phyloP scores from a whole-genome alignment of 1,140 invertebrate genomes.

The Drosophila yakuba region DNA sequence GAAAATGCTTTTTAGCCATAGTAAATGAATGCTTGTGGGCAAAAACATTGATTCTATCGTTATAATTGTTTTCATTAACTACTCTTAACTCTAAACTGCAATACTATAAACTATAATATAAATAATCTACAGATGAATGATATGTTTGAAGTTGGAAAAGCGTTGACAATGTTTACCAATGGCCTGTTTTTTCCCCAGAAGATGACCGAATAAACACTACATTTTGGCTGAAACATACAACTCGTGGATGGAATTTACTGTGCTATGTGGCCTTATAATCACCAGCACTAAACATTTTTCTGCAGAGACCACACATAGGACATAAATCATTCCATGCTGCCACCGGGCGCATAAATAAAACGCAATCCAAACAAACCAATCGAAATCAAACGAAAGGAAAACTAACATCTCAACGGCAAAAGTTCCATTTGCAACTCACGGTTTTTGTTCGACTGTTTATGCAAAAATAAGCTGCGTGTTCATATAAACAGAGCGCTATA shows the following conservation, averaged over 20 bases:
- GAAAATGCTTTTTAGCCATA: not conserved
- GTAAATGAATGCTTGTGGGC: not conserved
- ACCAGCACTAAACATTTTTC: not conserved
- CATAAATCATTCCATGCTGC: slow-evolving; percentile 62
- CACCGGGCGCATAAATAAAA: slow-evolving; percentile 56
- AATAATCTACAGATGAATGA: too few relatives aligned
- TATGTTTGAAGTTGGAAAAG: too few relatives aligned
- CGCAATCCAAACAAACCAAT: slow-evolving; percentile 57
- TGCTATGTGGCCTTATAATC: not conserved
- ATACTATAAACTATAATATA: too few relatives aligned
- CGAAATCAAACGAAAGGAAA: slow-evolving; percentile 10
- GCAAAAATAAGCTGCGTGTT: slow-evolving; percentile 4
- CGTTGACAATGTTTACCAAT: too few relatives aligned
- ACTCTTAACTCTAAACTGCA: too few relatives aligned
- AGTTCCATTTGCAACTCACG: slow-evolving; percentile 8
- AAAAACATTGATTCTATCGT: not conserved
- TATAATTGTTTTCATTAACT: too few relatives aligned
- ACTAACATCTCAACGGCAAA: slow-evolving; percentile 14
- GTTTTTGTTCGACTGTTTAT: slow-evolving; percentile 9
- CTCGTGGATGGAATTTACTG: not conserved
- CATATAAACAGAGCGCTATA: slow-evolving; percentile 13
- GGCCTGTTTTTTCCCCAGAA: too few relatives aligned
- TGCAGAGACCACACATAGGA: slow-evolving; percentile 30
- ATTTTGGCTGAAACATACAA: not conserved
- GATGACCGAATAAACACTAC: not conserved